Evolutionary conservation across 2,113 vertebrate genomes (phyloP).

Genomic region (Hiodon alosoides): DNA sequence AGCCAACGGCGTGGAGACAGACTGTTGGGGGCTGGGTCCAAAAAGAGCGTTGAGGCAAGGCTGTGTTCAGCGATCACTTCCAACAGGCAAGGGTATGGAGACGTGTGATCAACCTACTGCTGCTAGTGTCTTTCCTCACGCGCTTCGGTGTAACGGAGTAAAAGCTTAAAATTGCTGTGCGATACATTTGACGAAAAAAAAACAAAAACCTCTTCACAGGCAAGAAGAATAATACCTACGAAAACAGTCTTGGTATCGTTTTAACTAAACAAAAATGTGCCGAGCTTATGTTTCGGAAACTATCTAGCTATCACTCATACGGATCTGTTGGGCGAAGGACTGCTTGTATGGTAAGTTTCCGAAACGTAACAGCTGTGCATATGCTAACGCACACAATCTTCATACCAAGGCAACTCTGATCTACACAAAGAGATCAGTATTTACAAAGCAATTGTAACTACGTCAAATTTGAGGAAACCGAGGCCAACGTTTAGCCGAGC

Average conservation of each 20-base stretch:
- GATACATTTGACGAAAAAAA: neutral
- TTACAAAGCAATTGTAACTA: no score
- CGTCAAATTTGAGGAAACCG: no score
- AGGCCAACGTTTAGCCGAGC: no score
- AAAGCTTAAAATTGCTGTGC: no score
- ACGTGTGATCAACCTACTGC: neutral
- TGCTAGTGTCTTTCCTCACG: neutral
- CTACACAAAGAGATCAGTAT: neutral
- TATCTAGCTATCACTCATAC: neutral
- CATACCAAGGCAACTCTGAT: neutral
- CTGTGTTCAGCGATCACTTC: slow-evolving; percentile 9
- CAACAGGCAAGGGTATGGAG: slow-evolving; percentile 1
- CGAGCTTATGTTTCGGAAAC: neutral
- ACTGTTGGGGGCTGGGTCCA: slow-evolving; percentile 19
- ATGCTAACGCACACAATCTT: neutral
- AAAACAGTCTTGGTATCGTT: neutral
- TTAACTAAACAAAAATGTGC: neutral
- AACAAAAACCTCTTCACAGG: neutral
- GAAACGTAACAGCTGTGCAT: neutral
- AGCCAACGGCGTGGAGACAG: slow-evolving; percentile 5
- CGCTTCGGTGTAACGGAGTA: neutral
- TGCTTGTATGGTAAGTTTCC: slow-evolving; percentile 12
- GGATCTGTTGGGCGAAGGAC: neutral
- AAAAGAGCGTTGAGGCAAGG: neutral
- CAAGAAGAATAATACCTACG: no score